Conservation (phyloP, 2,113 vertebrate genomes). For the Semnopithecus entellus region DNA sequence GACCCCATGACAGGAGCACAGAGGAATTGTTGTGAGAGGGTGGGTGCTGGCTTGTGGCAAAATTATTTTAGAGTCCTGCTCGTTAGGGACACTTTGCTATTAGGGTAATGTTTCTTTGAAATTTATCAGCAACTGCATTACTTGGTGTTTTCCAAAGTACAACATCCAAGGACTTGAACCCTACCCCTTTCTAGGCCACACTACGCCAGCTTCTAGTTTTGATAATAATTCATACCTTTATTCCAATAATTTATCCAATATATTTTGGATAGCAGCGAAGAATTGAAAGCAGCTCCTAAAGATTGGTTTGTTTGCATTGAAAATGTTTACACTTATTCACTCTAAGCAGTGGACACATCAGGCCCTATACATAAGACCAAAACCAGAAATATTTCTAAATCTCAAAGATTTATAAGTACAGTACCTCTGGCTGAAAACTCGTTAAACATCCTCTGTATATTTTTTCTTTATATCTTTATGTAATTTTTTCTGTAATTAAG, state of each 20-base stretch:
- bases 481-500: constrained; percentile 66
- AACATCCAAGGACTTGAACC: constrained; percentile 18
- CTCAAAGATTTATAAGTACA: constrained; percentile 54
- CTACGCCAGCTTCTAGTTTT: background rate
- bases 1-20: background rate
- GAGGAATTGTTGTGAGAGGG: background rate
- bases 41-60: background rate
- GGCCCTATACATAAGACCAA: constrained; percentile 41
- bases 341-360: constrained; percentile 14
- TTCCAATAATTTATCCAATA: background rate
- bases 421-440: constrained; percentile 63
- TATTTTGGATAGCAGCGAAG: constrained; percentile 60
- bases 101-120: background rate
- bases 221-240: constrained; percentile 49
- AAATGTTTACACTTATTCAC: constrained; percentile 63
- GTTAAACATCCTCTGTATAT: constrained; percentile 27
- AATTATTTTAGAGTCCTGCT: background rate
- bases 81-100: background rate
- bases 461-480: constrained; percentile 53
- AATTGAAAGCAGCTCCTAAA: constrained; percentile 65
- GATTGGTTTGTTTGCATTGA: background rate
- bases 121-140: background rate
- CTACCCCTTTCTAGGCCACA: background rate
- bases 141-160: background rate
- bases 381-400: constrained; percentile 46